These are phyloP conservation scores for Pteria penguin DNA, from an alignment of 2,888 invertebrate species.

Conservation along the genomic window DNA sequence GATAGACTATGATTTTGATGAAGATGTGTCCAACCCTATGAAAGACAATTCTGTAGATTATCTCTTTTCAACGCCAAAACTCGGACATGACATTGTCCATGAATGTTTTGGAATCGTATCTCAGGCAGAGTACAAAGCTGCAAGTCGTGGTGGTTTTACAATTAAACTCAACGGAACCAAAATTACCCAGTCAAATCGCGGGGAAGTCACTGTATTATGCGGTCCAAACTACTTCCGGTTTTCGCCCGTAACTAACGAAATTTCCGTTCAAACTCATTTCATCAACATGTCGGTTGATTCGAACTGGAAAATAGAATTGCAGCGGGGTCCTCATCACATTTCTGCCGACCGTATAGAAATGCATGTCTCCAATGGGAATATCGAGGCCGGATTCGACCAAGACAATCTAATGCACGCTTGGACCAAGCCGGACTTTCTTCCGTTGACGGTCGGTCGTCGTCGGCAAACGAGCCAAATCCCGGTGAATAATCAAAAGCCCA, in stretches of 20 bases:
- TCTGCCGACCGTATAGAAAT: constrained; percentile 62
- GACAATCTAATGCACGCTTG: constrained; percentile 60
- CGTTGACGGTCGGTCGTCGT: constrained; percentile 44
- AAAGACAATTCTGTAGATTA: constrained; percentile 77
- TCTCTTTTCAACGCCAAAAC: constrained; percentile 74
- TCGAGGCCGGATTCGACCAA: constrained; percentile 68
- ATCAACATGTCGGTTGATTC: constrained; percentile 79
- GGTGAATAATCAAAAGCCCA: neutral
- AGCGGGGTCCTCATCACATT: constrained; percentile 69
- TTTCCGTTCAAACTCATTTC: constrained; percentile 76
- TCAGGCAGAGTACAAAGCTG: constrained; percentile 73
- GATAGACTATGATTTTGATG: constrained; percentile 59
- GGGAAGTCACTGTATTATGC: constrained; percentile 78
- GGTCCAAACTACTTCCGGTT: constrained; percentile 78
- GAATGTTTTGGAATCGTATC: constrained; percentile 75
- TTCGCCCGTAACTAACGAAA: constrained; percentile 73
- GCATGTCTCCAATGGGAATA: constrained; percentile 66
- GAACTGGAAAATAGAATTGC: constrained; percentile 71
- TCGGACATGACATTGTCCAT: constrained; percentile 75
- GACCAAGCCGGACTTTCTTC: constrained; percentile 55
- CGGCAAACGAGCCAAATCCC: neutral
- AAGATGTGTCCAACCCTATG: constrained; percentile 74
- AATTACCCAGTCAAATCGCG: constrained; percentile 76
- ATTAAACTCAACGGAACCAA: constrained; percentile 78
- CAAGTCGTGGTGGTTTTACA: constrained; percentile 69